These are phyloP conservation scores for Aphelenchoides bicaudatus DNA, from an alignment of 2,888 invertebrate species.

Conservation along the genomic window DNA sequence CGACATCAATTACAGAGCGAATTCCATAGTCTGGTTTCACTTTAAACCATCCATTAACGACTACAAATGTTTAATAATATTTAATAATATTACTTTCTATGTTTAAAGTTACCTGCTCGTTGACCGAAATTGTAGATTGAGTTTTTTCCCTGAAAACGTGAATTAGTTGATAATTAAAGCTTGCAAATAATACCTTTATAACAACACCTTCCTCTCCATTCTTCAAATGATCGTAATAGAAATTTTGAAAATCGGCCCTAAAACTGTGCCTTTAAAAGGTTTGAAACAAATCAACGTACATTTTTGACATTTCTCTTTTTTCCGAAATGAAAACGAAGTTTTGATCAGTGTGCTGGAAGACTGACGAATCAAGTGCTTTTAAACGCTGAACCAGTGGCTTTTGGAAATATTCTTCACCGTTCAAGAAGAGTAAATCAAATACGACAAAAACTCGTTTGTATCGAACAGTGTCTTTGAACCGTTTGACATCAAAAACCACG, in stretches of 20 bases:
- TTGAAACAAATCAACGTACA: not conserved
- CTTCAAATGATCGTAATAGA: slow-evolving; percentile 48
- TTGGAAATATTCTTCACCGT: slow-evolving; percentile 41
- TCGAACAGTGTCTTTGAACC: slow-evolving; percentile 36
- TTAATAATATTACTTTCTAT: no score
- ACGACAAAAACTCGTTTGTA: slow-evolving; percentile 39
- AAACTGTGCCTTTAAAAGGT: slow-evolving; percentile 14
- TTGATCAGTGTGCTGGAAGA: slow-evolving; percentile 25
- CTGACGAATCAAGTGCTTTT: slow-evolving; percentile 24
- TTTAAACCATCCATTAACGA: slow-evolving; percentile 57
- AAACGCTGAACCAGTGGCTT: slow-evolving; percentile 39
- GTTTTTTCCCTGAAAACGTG: slow-evolving; percentile 24
- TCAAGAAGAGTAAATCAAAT: slow-evolving; percentile 52
- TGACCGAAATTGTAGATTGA: slow-evolving; percentile 30
- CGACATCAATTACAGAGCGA: slow-evolving; percentile 48
- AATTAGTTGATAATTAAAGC: not conserved
- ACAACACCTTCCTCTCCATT: slow-evolving; percentile 56
- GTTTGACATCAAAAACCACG: slow-evolving; percentile 37
- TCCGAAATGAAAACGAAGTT: slow-evolving; percentile 19
- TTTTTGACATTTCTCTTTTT: not conserved
- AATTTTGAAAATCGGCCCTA: slow-evolving; percentile 46
- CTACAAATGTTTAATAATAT: no score
- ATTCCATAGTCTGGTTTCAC: slow-evolving; percentile 54
- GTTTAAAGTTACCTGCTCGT: slow-evolving; percentile 35
- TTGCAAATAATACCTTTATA: slow-evolving; percentile 38